Conservation (phyloP, 1,140 invertebrate species). For the Drosophila nigrodunni region DNA sequence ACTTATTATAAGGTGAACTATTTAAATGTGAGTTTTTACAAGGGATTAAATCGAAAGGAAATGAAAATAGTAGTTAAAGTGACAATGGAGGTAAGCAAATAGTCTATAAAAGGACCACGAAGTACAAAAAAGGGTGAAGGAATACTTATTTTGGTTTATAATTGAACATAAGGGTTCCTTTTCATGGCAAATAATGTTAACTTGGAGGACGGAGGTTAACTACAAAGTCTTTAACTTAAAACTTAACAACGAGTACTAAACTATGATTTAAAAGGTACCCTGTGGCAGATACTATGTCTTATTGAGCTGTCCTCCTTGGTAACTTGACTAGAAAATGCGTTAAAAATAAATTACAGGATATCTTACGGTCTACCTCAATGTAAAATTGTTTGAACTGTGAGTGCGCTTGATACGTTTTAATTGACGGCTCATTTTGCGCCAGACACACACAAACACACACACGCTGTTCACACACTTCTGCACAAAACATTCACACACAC, state of each 20-base stretch:
- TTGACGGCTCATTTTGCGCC: slow-evolving; percentile 68
- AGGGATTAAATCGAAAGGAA: not conserved
- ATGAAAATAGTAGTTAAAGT: not conserved
- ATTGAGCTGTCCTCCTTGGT: not conserved
- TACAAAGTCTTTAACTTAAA: too few species aligned
- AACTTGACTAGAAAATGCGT: not conserved
- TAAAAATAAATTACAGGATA: slow-evolving; percentile 15
- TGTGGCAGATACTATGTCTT: too few species aligned
- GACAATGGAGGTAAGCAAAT: not conserved
- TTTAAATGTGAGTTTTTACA: not conserved
- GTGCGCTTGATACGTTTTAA: slow-evolving; percentile 66
- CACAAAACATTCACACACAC: not conserved
- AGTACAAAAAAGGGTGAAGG: too few species aligned
- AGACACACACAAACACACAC: slow-evolving; percentile 10
- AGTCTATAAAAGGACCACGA: not conserved
- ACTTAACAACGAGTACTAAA: too few species aligned
- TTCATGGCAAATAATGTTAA: too few species aligned
- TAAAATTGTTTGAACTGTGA: not conserved
- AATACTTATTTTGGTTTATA: too few species aligned
- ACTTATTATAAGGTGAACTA: too few species aligned
- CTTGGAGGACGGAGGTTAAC: too few species aligned
- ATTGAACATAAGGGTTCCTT: too few species aligned
- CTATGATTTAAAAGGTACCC: too few species aligned
- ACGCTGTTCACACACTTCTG: not conserved
- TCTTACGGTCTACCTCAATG: not conserved